phyloP scores from a whole-genome alignment of 2,888 invertebrate genomes.

The Philopedon plagiatum region DNA sequence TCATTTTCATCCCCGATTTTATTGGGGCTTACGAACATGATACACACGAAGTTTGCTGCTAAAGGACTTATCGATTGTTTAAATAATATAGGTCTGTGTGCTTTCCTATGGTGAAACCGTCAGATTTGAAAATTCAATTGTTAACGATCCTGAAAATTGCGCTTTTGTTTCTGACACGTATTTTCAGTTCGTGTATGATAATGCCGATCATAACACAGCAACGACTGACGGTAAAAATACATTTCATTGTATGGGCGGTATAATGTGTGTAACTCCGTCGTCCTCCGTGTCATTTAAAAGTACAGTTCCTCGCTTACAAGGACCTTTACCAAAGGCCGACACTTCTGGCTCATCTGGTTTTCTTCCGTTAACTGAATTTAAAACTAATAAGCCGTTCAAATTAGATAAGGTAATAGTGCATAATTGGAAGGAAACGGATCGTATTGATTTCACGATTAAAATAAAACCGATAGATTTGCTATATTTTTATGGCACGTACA shows the following conservation, averaged over 20 bases:
- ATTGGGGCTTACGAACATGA: constrained; percentile 47
- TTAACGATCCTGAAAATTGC: constrained; percentile 31
- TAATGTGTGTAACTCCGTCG: background rate
- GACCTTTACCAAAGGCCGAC: no score
- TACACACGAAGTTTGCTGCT: constrained; percentile 46
- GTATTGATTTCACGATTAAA: no score
- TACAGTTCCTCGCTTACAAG: background rate
- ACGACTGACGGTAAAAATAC: constrained; percentile 27
- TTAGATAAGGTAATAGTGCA: no score
- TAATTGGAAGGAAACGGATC: no score
- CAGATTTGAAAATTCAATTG: constrained; percentile 44
- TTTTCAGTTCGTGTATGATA: constrained; percentile 13
- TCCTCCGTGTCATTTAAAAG: constrained; percentile 3
- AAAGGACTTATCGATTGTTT: constrained; percentile 44
- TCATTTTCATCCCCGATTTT: constrained; percentile 61
- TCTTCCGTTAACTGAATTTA: no score
- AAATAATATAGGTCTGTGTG: constrained; percentile 41
- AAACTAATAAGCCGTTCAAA: no score
- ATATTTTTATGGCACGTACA: no score
- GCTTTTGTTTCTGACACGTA: no score
- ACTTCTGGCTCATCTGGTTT: no score
- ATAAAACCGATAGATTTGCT: no score
- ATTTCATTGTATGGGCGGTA: constrained; percentile 33
- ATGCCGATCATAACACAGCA: constrained; percentile 27
- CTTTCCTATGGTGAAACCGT: constrained; percentile 43